A percentile compares a stretch with the other conserved stretches of the same genome.
phyloP scores from a whole-genome alignment of 2,888 invertebrate species.

The Tetropium fuscum region DNA sequence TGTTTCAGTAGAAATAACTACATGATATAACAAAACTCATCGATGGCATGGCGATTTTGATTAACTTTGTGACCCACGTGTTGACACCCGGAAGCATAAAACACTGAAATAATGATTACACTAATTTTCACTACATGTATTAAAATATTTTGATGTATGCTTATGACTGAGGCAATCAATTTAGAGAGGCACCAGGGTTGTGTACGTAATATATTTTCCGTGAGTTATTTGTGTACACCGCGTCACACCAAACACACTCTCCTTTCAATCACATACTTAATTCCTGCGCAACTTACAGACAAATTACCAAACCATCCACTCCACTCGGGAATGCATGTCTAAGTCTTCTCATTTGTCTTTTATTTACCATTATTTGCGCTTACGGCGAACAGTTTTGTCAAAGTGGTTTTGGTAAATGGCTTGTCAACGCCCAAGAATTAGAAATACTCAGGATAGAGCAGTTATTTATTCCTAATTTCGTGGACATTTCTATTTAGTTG shows the following conservation, averaged over 20 bases:
- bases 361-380: slow-evolving; percentile 27
- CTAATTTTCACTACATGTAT: slow-evolving; percentile 8
- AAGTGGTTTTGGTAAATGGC: background rate
- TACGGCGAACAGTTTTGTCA: slow-evolving; percentile 5
- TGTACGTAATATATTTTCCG: slow-evolving; percentile 35
- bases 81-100: too few relatives aligned
- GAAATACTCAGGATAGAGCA: too few relatives aligned
- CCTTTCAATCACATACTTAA: slow-evolving; percentile 63
- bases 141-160: slow-evolving; percentile 35
- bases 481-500: too few relatives aligned
- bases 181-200: slow-evolving; percentile 26
- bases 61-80: too few relatives aligned
- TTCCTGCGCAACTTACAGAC: slow-evolving; percentile 60
- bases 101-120: background rate
- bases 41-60: too few relatives aligned
- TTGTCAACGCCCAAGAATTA: background rate
- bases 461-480: too few relatives aligned
- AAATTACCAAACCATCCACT: slow-evolving; percentile 59
- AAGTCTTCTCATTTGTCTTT: slow-evolving; percentile 58
- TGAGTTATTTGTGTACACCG: slow-evolving; percentile 61
- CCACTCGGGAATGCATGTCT: slow-evolving; percentile 55
- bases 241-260: slow-evolving; percentile 63
- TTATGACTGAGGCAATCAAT: slow-evolving; percentile 38
- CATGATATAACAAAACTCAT: too few relatives aligned
- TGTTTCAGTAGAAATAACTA: too few relatives aligned